phyloP scores from a whole-genome alignment of 2,113 vertebrate species.

The Cichladusa arquata region DNA sequence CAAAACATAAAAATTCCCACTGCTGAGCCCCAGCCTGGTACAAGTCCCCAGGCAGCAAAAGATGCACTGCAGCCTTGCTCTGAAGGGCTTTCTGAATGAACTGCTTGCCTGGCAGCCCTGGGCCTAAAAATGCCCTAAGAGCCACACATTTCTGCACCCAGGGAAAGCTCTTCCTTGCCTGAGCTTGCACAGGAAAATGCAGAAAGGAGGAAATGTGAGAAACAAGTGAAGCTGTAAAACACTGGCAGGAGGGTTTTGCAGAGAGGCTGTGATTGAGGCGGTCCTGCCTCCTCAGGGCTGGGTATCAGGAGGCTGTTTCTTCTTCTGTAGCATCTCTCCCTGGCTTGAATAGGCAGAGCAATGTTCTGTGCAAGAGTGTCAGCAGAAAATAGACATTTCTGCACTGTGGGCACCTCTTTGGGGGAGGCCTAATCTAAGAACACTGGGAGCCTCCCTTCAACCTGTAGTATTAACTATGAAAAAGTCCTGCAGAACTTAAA shows the following conservation, averaged over 20 bases:
- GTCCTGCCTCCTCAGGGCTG: accelerated
- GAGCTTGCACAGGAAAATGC: neutral
- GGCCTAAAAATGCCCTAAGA: neutral
- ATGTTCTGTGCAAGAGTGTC: neutral
- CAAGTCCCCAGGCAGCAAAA: neutral
- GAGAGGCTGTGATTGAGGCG: neutral
- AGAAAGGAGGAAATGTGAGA: neutral
- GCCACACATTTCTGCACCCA: neutral
- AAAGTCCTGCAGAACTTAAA: neutral
- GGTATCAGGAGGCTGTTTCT: neutral
- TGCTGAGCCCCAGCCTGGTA: neutral
- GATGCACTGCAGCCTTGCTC: neutral
- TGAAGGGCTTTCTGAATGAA: neutral
- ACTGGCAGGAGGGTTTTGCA: neutral
- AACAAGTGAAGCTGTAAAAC: neutral
- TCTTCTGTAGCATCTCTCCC: neutral
- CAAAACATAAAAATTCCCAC: neutral
- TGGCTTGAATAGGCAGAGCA: neutral
- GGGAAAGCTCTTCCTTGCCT: neutral
- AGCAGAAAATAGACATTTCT: neutral
- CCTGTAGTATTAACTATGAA: neutral
- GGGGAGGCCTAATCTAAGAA: neutral
- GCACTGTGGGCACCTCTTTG: neutral
- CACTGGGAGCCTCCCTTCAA: neutral
- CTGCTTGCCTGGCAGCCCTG: neutral